Base-by-base conservation (phyloP, 2,888 invertebrate genomes). In the Bruchidius siliquastri region DNA sequence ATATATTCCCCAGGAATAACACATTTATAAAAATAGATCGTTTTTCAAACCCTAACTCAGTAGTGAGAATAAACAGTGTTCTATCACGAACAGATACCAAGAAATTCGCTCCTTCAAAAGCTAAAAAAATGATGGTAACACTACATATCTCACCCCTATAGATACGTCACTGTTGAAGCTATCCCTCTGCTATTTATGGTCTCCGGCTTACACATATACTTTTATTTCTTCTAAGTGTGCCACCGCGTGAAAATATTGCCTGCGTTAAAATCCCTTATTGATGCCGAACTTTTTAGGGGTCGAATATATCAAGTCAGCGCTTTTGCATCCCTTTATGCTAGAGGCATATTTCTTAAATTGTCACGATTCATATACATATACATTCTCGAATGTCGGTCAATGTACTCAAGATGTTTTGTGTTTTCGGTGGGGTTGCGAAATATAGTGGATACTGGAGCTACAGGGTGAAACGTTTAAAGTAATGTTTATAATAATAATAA, bases 221-320 rank as follows among this genome's bases (percentile, higher is more conserved):
- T 83, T 83, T 84, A 83, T 83, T 82, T 80, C 79, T 76, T 78
- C 80, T 82, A 81, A 82, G 81, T 81, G 79, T 82, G 82, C 80
- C 79, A 67, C 30, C 67, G 71, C 49, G 49, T 49, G 72, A 76
- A 79, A 77, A 79, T 79, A 78, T 78, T 75, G 76, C 77, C 73
- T 71, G 73, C 73, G 77, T 77, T 78, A 77, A 76, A 72, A 77
- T 76, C 76, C 76, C 74, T 78, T 79, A 78, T 79, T 77, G 79
- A 78, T 78, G 78, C 74, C 78, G 74, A 79, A 79, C 78, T 21
- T 68, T 68, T 68, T 68, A 21, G 21, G 22, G 68, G 68, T 21
- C 22, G 21, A 21, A 68, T 21, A 21, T 22, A 68, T 68, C 68
- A 68, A 68, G 68, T 68, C 75, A 75, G 75, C 72, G 72, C 71